Conservation (phyloP, 2,797 vertebrate genomes). For the Crax fasciolata region DNA sequence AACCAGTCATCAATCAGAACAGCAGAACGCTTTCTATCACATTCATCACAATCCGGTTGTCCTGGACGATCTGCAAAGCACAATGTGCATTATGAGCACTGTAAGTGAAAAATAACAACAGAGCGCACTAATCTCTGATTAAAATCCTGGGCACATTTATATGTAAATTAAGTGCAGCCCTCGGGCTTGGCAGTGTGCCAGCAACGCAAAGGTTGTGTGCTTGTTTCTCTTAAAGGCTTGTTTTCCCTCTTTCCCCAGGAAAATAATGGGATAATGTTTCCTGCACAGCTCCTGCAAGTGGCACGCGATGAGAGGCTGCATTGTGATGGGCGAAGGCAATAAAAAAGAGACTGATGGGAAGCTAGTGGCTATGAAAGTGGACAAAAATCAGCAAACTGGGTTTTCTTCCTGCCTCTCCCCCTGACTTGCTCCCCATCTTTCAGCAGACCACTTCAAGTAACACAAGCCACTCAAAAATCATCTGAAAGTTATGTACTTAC, state of each 20-base stretch:
- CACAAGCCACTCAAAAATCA: background rate
- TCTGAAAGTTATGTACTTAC: background rate
- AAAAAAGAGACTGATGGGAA: background rate
- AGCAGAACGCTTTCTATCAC: background rate
- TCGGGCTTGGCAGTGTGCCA: background rate
- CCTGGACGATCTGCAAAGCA: background rate
- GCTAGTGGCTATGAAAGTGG: background rate
- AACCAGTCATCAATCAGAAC: background rate
- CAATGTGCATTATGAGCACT: background rate
- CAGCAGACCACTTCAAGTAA: conserved; percentile 20
- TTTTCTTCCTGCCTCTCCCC: background rate
- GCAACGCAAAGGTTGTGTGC: background rate
- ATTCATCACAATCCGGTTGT: background rate
- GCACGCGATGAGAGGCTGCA: background rate
- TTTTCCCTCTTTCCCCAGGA: conserved; percentile 12
- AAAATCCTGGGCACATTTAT: conserved; percentile 51
- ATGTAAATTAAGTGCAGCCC: conserved; percentile 55
- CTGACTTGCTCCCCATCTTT: background rate
- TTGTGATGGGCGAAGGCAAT: background rate
- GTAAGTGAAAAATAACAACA: conserved; percentile 46
- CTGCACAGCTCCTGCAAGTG: background rate
- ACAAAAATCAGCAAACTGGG: background rate
- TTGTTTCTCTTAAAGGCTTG: conserved; percentile 24
- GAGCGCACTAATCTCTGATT: conserved; percentile 44
- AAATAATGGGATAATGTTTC: conserved; percentile 42